Conservation (phyloP, 2,113 vertebrate species). For the Rhinogobius similis region DNA sequence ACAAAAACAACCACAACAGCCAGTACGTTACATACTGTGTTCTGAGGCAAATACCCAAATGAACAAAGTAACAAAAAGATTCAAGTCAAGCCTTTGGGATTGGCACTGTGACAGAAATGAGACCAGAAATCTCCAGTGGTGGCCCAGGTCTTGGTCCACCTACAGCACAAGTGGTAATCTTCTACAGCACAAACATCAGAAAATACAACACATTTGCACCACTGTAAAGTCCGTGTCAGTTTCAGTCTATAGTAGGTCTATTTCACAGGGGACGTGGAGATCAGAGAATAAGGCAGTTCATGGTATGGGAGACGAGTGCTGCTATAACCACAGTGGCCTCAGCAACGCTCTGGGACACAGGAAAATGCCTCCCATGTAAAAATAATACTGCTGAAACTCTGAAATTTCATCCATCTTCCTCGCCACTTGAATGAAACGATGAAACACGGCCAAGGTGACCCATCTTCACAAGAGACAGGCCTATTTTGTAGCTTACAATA, state of each 20-base stretch:
- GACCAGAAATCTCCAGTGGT: conserved; percentile 39
- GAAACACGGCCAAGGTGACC: conserved; percentile 50
- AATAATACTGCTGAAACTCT: conserved; percentile 39
- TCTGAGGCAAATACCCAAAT: conserved; percentile 50
- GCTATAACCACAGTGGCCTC: conserved; percentile 53
- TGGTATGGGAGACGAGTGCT: conserved; percentile 67
- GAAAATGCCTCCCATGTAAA: conserved; percentile 35
- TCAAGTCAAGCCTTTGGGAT: conserved; percentile 66
- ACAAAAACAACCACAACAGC: conserved; percentile 54
- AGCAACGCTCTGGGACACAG: conserved; percentile 43
- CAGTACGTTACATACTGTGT: conserved; percentile 41
- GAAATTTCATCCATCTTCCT: conserved; percentile 34
- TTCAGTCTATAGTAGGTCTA: conserved; percentile 32
- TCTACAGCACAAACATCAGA: conserved; percentile 63
- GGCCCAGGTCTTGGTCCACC: conserved; percentile 45
- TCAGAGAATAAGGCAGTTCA: conserved; percentile 68
- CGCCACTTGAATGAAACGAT: conserved; percentile 38
- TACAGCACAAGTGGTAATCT: conserved; percentile 56
- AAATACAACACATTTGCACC: conserved; percentile 60
- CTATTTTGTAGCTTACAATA: conserved; percentile 45
- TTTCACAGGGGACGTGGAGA: conserved; percentile 16
- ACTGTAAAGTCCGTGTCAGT: conserved; percentile 58
- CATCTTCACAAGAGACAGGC: conserved; percentile 35
- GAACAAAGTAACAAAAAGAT: conserved; percentile 51
- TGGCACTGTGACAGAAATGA: conserved; percentile 64